Conservation (phyloP, 2,113 vertebrate genomes). For the Trogon surrucura region DNA sequence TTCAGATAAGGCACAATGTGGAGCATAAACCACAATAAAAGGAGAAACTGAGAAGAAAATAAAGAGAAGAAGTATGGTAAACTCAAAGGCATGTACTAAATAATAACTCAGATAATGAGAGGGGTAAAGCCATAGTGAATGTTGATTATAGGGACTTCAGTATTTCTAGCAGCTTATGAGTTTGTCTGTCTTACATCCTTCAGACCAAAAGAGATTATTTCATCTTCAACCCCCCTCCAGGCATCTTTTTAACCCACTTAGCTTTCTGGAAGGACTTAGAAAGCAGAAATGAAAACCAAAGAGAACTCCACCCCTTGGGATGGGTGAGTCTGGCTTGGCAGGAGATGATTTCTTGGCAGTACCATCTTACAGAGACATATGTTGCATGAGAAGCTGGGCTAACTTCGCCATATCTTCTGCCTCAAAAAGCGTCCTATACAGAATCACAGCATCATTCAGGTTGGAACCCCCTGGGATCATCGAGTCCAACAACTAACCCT, state of each 20-base stretch:
- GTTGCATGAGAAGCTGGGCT: not conserved
- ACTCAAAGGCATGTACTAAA: not conserved
- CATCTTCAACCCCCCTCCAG: not conserved
- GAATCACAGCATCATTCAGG: too few relatives aligned
- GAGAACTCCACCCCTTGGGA: not conserved
- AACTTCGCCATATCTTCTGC: not conserved
- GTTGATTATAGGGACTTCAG: not conserved
- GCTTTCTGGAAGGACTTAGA: not conserved
- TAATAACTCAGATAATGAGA: not conserved
- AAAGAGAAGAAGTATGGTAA: not conserved
- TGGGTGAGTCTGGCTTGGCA: not conserved
- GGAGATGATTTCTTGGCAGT: conserved; percentile 13
- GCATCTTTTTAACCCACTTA: not conserved
- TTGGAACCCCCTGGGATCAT: too few relatives aligned
- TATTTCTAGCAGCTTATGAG: not conserved
- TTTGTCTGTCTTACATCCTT: not conserved
- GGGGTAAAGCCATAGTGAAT: not conserved
- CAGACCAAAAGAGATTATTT: not conserved
- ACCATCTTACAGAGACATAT: not conserved
- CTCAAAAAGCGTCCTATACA: not conserved
- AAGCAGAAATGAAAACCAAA: not conserved
- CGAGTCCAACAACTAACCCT: too few relatives aligned
- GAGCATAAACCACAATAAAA: not conserved
- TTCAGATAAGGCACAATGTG: not conserved
- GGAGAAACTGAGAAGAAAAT: not conserved